These are phyloP conservation scores for Drosophila putrida DNA, from an alignment of 2,888 invertebrate species.

Conservation along the genomic window DNA sequence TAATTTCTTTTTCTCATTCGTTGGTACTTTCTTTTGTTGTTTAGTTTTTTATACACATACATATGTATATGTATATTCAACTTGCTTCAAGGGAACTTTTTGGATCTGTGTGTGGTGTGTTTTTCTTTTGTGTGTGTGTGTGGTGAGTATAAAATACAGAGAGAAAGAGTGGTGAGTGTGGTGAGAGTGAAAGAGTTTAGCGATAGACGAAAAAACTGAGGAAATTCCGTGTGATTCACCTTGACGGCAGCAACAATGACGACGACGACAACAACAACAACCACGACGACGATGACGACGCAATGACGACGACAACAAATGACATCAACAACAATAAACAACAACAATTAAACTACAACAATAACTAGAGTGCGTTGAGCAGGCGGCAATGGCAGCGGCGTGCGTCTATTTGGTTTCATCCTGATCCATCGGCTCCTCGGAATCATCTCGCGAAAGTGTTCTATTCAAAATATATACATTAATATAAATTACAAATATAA, in stretches of 20 bases:
- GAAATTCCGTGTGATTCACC: conserved; percentile 7
- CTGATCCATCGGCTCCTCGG: conserved; percentile 94
- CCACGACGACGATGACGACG: conserved; percentile 19
- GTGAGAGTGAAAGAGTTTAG: conserved; percentile 6
- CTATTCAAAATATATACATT: conserved; percentile 83
- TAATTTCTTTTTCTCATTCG: conserved; percentile 36
- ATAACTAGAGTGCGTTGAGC: conserved; percentile 76
- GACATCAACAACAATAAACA: conserved; percentile 73
- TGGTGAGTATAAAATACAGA: conserved; percentile 31
- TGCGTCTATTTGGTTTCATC: conserved; percentile 90
- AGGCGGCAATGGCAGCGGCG: conserved; percentile 38
- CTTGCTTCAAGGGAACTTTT: conserved; percentile 19
- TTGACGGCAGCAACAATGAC: conserved; percentile 7
- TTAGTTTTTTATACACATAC: neutral
- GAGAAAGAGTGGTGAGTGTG: conserved; percentile 21
- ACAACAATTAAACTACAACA: conserved; percentile 77
- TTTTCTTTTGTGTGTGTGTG: conserved; percentile 5
- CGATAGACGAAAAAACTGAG: conserved; percentile 33
- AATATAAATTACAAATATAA: neutral
- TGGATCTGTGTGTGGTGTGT: conserved; percentile 22
- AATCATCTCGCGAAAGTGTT: conserved; percentile 89
- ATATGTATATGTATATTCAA: too few species aligned
- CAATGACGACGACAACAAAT: conserved; percentile 49
- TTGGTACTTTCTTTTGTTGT: conserved; percentile 30
- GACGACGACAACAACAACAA: conserved; percentile 10